Conservation (phyloP, 1,140 invertebrate genomes). For the Papilio polytes region DNA sequence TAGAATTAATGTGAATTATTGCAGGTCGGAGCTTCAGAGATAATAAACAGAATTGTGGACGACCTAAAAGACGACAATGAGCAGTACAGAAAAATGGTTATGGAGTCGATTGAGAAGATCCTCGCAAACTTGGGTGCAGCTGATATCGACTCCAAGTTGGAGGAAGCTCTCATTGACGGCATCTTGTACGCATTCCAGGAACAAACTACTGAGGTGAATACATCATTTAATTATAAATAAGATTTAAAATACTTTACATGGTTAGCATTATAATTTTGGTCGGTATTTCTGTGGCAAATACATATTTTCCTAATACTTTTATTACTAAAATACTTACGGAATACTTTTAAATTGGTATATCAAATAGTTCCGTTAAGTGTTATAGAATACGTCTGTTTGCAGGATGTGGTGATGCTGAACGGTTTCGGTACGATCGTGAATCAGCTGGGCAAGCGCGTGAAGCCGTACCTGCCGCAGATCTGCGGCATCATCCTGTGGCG, state of each 20-base stretch:
- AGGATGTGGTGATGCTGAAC: slow-evolving; percentile 99
- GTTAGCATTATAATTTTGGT: too few relatives aligned
- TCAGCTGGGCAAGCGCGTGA: slow-evolving; percentile 98
- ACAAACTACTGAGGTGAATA: slow-evolving; percentile 96
- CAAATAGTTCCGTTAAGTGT: neutral
- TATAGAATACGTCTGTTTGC: slow-evolving; percentile 37
- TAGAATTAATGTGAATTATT: slow-evolving; percentile 5
- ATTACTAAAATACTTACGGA: too few relatives aligned
- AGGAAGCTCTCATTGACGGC: slow-evolving; percentile 99
- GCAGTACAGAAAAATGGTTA: slow-evolving; percentile 99
- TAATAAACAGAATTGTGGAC: slow-evolving; percentile 99
- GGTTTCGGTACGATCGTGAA: slow-evolving; percentile 99
- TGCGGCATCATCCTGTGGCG: slow-evolving; percentile 99
- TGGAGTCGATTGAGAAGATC: slow-evolving; percentile 99
- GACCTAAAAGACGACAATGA: slow-evolving; percentile 99
- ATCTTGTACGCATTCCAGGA: slow-evolving; percentile 99
- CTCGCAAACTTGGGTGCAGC: slow-evolving; percentile 98
- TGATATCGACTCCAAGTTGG: slow-evolving; percentile 98
- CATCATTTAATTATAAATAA: neutral
- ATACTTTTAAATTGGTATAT: too few relatives aligned
- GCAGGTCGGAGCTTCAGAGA: slow-evolving; percentile 97
- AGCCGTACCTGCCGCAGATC: slow-evolving; percentile 99
- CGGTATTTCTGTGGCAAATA: too few relatives aligned
- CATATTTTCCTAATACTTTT: too few relatives aligned
- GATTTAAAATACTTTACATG: neutral